phyloP scores from a whole-genome alignment of 2,888 invertebrate species.

The Coelopa pilipes region DNA sequence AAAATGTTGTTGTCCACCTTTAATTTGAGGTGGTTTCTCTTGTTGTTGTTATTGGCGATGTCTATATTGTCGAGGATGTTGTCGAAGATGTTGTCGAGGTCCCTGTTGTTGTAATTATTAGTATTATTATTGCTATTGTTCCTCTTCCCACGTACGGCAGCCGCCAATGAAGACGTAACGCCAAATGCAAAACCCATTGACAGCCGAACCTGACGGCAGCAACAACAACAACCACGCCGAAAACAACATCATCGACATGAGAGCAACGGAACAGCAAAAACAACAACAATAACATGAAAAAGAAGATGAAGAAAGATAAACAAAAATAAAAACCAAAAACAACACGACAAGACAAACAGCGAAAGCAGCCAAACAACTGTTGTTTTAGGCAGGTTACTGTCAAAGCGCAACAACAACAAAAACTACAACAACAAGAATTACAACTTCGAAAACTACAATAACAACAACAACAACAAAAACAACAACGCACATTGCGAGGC shows the following conservation, averaged over 20 bases:
- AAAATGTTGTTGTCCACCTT: too few relatives aligned
- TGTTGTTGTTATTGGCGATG: too few relatives aligned
- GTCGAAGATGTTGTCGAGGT: too few relatives aligned
- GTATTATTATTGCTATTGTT: too few relatives aligned
- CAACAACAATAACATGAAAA: constrained; percentile 8
- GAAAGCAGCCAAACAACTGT: neutral
- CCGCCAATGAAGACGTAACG: neutral
- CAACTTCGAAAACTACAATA: too few relatives aligned
- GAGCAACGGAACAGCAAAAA: neutral
- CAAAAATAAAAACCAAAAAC: too few relatives aligned
- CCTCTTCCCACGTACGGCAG: neutral
- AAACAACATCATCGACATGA: neutral
- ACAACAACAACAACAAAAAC: too few relatives aligned
- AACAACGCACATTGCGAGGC: constrained; percentile 4
- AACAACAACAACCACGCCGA: constrained; percentile 1
- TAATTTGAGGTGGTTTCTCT: too few relatives aligned
- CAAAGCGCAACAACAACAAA: neutral
- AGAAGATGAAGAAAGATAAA: too few relatives aligned
- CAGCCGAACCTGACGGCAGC: constrained; percentile 14
- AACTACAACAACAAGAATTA: too few relatives aligned
- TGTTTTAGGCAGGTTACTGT: constrained; percentile 4
- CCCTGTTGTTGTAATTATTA: too few relatives aligned
- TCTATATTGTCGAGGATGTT: too few relatives aligned
- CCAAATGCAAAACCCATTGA: constrained; percentile 9
- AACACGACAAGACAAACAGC: neutral